Percentiles rank a stretch among this genome's conserved stretches.
Evolutionary conservation across 2,888 invertebrate genomes (phyloP).

Genomic region (Timema podura): DNA sequence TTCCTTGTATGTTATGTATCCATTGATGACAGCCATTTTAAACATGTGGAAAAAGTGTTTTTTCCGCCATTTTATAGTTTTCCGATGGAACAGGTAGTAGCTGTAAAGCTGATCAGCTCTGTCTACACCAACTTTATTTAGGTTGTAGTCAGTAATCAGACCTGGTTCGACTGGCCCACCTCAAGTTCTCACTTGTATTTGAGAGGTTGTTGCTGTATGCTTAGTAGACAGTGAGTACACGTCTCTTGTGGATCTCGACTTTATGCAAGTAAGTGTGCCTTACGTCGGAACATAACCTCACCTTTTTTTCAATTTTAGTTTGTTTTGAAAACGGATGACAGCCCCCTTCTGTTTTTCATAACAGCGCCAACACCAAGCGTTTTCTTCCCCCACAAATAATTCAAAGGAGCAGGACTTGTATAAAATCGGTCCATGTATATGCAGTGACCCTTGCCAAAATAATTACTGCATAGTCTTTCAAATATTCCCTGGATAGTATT

Average conservation of each 20-base stretch:
- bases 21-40: slow-evolving; percentile 3
- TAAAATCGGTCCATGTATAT: slow-evolving; percentile 8
- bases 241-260: background rate
- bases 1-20: background rate
- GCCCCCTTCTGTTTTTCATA: background rate
- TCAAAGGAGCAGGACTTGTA: background rate
- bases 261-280: slow-evolving; percentile 9
- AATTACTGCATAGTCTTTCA: slow-evolving; percentile 4
- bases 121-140: slow-evolving; percentile 13
- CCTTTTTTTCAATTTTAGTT: slow-evolving; percentile 14
- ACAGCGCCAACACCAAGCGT: background rate
- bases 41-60: slow-evolving; percentile 5
- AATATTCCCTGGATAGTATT: slow-evolving; percentile 1
- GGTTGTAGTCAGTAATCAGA: background rate
- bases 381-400: slow-evolving; percentile 2
- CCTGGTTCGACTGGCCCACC: background rate
- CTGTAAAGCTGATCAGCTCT: slow-evolving; percentile 9
- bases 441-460: background rate
- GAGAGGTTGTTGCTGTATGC: background rate
- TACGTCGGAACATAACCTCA: background rate
- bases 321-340: slow-evolving; percentile 3
- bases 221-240: background rate
- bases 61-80: slow-evolving; percentile 6
- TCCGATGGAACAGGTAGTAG: slow-evolving; percentile 5
- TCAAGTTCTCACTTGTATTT: slow-evolving; percentile 4